Evolutionary conservation across 2,888 invertebrate genomes (phyloP).

Genomic region (Dromius quadrimaculatus): DNA sequence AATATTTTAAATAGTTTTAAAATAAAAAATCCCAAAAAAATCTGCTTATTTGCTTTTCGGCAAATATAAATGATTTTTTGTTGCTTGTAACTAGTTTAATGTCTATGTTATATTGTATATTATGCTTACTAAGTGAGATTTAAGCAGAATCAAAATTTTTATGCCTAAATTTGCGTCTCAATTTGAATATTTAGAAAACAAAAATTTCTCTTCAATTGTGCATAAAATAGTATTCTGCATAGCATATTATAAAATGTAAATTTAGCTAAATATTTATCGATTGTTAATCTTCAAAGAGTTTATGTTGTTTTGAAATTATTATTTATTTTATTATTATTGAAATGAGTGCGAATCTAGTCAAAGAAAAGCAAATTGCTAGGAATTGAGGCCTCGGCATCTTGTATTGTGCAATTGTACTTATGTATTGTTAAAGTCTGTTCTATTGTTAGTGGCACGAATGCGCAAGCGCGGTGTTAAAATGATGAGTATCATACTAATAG

Average conservation of each 20-base stretch:
- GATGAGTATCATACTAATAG: slow-evolving; percentile 34
- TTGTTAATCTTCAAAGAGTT: slow-evolving; percentile 49
- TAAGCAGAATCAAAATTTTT: not conserved
- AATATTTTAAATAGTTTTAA: slow-evolving; percentile 40
- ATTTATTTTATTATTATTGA: slow-evolving; percentile 36
- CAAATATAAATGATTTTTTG: slow-evolving; percentile 50
- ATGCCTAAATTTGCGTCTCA: not conserved
- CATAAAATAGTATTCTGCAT: not conserved
- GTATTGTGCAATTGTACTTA: slow-evolving; percentile 31
- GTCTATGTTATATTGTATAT: slow-evolving; percentile 44
- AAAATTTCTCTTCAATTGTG: not conserved
- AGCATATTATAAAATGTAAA: slow-evolving; percentile 18
- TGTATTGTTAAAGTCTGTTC: slow-evolving; percentile 17
- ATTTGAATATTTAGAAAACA: too few relatives aligned
- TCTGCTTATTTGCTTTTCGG: slow-evolving; percentile 54
- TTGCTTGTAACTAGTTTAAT: slow-evolving; percentile 31
- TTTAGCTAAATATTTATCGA: slow-evolving; percentile 14
- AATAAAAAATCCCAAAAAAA: slow-evolving; percentile 38
- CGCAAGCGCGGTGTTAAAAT: slow-evolving; percentile 12
- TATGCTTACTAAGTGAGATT: slow-evolving; percentile 26
- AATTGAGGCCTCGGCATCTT: slow-evolving; percentile 7
- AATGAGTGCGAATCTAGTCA: slow-evolving; percentile 52
- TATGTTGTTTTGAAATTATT: slow-evolving; percentile 48
- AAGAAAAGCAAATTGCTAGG: slow-evolving; percentile 7
- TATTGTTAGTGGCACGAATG: slow-evolving; percentile 22